Evolutionary conservation across 2,888 invertebrate species (phyloP), one percentile per base, ranked within the genome.

Genomic region (Nomada fabriciana): DNA sequence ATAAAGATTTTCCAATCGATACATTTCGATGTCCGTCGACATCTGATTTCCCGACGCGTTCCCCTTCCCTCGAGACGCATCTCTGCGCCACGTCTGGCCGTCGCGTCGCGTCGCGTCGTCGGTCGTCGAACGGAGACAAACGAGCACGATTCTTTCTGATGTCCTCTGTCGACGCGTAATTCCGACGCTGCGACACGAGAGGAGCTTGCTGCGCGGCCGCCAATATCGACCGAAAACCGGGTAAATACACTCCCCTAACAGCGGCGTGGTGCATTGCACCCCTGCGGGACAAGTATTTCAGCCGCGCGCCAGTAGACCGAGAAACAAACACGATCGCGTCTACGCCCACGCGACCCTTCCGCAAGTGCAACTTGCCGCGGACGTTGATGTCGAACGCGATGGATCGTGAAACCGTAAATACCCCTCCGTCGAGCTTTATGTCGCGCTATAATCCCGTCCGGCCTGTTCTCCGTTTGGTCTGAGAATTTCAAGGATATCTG

Each of bases 211-310:
- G 69, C 59, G 64, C 69, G 59, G 65, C 61, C 76, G 80, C 69
- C 88, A 59, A 82, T 87, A 87, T 87, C 84, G 87, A 87, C 82
- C 85, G 83, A 85, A 85, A 87, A 87, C 80, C 74, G 80, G 73
- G 86, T 86, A 87, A 87, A 87, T 87, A 87, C 80, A 84, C 77
- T 72, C 55, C 70, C 69, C 57, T 52, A 68, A 57, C 74, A 72
- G 69, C 42, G 65, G 42, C 70, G 47, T 70, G 80, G 77, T 80
- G 72, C 86, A 85, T 81, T 72, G 80, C 84, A 78, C 75, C 73
- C 75, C 68, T 52, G 60, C 55, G 60, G 72, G 65, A 72, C 80
- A 84, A 83, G 77, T 82, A 77, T 74, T 78, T 80, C 76, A 83
- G 29, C 67, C 68, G 50, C 57, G 47, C 64, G 73, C 52, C 67